Evolutionary conservation across 2,888 invertebrate genomes (phyloP).

Genomic region (Rotaria macrura): DNA sequence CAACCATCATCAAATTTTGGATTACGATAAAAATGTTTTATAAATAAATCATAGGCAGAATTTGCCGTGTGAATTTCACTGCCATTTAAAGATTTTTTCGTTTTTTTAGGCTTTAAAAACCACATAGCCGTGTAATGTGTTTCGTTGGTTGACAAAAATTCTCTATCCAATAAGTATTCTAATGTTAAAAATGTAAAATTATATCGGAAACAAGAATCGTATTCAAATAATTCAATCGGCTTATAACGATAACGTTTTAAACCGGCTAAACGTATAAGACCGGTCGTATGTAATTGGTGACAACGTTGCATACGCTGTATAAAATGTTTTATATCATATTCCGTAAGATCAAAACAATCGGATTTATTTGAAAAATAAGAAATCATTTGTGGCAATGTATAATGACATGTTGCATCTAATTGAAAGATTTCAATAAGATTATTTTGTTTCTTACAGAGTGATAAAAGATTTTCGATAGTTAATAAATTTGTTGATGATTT

Average conservation of each 20-base stretch:
- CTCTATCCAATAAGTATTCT: not conserved
- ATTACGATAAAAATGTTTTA: not conserved
- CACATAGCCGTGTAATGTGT: not conserved
- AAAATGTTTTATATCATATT: constrained; percentile 14
- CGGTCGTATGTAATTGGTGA: not conserved
- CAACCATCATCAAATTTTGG: constrained; percentile 16
- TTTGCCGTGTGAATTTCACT: not conserved
- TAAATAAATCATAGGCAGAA: not conserved
- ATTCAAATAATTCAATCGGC: not conserved
- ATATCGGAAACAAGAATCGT: not conserved
- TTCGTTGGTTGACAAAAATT: not conserved
- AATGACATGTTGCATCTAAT: constrained; percentile 16
- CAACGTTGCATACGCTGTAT: not conserved
- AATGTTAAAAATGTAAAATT: constrained; percentile 8
- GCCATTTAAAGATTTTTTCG: not conserved
- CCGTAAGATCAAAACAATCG: constrained; percentile 7
- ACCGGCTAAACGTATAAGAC: constrained; percentile 4
- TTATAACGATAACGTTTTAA: not conserved
- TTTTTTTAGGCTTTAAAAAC: not conserved
- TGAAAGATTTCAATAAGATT: not conserved
- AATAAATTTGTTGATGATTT: constrained; percentile 4
- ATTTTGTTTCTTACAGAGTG: constrained; percentile 23
- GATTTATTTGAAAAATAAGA: constrained; percentile 19
- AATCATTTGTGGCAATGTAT: constrained; percentile 26
- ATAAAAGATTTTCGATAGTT: constrained; percentile 19